phyloP scores from a whole-genome alignment of 2,888 invertebrate species.

The Macrosoma leucophasiata region DNA sequence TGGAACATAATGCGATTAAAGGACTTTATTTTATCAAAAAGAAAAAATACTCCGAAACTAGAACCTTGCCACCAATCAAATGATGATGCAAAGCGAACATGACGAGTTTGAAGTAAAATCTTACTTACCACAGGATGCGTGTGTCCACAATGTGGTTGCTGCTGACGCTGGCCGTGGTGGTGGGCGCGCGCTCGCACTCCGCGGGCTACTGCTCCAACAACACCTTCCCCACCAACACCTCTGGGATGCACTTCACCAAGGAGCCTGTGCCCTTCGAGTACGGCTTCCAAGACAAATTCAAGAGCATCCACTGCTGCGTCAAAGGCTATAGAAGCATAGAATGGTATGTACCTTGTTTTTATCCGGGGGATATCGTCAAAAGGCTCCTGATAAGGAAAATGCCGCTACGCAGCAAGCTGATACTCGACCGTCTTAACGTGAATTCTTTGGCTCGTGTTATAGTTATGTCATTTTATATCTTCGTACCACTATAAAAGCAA shows the following conservation, averaged over 20 bases:
- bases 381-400: too few relatives aligned
- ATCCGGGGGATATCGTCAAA: conserved; percentile 2
- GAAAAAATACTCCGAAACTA: too few relatives aligned
- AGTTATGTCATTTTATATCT: too few relatives aligned
- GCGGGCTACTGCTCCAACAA: conserved; percentile 77
- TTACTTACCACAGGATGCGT: conserved; percentile 46
- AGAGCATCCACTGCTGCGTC: conserved; percentile 86
- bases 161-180: conserved; percentile 39
- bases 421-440: too few relatives aligned
- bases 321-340: conserved; percentile 86
- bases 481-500: too few relatives aligned
- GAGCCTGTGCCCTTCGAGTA: conserved; percentile 81
- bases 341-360: conserved; percentile 77
- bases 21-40: too few relatives aligned
- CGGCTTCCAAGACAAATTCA: conserved; percentile 81
- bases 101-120: too few relatives aligned
- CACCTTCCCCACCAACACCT: conserved; percentile 73
- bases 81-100: too few relatives aligned
- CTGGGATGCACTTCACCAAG: conserved; percentile 83
- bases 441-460: too few relatives aligned
- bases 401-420: too few relatives aligned
- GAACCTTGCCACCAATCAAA: too few relatives aligned
- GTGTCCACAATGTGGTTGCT: conserved; percentile 43
- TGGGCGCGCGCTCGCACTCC: conserved; percentile 37
- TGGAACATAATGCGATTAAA: too few relatives aligned